A percentile compares a stretch with the other conserved stretches of the same genome.
Conservation (phyloP, 2,113 vertebrate genomes). For the Melanocharis versteri region DNA sequence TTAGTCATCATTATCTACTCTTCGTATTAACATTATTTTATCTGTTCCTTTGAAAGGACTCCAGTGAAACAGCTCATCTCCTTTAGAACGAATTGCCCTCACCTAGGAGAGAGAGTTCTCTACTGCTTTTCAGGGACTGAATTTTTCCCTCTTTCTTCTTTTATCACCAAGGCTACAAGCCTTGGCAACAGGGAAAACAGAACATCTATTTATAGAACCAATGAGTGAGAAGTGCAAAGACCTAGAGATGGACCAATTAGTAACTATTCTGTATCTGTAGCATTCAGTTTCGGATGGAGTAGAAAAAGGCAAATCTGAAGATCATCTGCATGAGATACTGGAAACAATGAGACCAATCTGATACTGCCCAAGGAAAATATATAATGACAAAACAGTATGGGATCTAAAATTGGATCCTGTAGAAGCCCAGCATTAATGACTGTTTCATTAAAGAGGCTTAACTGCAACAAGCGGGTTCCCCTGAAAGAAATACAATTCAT, state of each 20-base stretch:
- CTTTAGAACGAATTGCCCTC: background rate
- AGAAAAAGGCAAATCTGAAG: conserved; percentile 29
- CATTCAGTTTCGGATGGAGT: background rate
- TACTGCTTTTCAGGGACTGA: background rate
- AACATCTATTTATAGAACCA: conserved; percentile 59
- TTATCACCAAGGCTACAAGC: conserved; percentile 64
- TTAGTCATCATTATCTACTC: background rate
- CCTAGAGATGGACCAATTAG: conserved; percentile 50
- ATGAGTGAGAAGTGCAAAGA: conserved; percentile 27
- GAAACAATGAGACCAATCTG: background rate
- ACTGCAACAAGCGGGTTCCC: background rate
- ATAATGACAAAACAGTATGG: conserved; percentile 46
- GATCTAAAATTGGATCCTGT: conserved; percentile 4
- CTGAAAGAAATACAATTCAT: conserved; percentile 3
- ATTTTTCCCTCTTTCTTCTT: background rate
- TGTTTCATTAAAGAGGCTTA: conserved; percentile 9
- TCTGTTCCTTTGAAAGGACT: background rate
- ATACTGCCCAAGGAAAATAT: conserved; percentile 17
- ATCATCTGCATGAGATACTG: conserved; percentile 22
- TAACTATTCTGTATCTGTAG: background rate
- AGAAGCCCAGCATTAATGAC: background rate
- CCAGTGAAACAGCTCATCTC: background rate
- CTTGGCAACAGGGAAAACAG: conserved; percentile 52
- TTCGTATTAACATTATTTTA: background rate
- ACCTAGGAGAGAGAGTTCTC: background rate